phyloP scores from a whole-genome alignment of 1,140 invertebrate genomes.

The Drosophila biarmipes region DNA sequence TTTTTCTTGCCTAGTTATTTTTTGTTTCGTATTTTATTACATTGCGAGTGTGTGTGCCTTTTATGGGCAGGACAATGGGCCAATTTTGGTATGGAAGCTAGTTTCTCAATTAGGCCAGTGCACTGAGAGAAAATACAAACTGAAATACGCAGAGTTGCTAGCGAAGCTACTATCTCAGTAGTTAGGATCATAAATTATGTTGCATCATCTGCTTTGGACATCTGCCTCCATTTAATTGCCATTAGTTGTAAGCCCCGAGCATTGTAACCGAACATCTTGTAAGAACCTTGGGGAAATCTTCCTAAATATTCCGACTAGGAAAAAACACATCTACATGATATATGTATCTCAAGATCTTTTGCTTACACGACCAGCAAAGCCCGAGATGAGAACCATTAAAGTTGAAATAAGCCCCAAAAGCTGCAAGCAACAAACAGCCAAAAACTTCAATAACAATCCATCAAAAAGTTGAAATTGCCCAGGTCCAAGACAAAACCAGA shows the following conservation, averaged over 20 bases:
- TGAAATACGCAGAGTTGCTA: too few relatives aligned
- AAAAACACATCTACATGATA: constrained; percentile 30
- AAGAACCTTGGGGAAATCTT: constrained; percentile 50
- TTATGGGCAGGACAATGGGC: constrained; percentile 69
- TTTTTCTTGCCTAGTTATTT: constrained; percentile 44
- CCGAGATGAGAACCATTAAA: constrained; percentile 50
- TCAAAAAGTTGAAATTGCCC: constrained; percentile 67
- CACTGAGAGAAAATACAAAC: constrained; percentile 40
- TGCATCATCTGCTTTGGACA: constrained; percentile 3
- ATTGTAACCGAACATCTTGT: constrained; percentile 19
- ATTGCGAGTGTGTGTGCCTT: constrained; percentile 48
- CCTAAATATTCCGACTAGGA: constrained; percentile 7
- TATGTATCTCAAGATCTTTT: constrained; percentile 48
- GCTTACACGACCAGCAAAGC: constrained; percentile 47
- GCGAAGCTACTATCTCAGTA: background rate
- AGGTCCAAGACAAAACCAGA: constrained; percentile 68
- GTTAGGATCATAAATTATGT: background rate
- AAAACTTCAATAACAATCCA: constrained; percentile 69
- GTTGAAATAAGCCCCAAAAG: constrained; percentile 49
- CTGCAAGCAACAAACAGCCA: constrained; percentile 29
- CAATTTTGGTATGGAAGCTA: constrained; percentile 54
- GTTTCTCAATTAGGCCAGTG: constrained; percentile 58
- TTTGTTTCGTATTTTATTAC: constrained; percentile 32
- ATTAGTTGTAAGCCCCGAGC: constrained; percentile 18
- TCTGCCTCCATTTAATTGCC: constrained; percentile 11